Base-by-base conservation (phyloP, 2,113 vertebrate species). In the Nymphicus hollandicus region DNA sequence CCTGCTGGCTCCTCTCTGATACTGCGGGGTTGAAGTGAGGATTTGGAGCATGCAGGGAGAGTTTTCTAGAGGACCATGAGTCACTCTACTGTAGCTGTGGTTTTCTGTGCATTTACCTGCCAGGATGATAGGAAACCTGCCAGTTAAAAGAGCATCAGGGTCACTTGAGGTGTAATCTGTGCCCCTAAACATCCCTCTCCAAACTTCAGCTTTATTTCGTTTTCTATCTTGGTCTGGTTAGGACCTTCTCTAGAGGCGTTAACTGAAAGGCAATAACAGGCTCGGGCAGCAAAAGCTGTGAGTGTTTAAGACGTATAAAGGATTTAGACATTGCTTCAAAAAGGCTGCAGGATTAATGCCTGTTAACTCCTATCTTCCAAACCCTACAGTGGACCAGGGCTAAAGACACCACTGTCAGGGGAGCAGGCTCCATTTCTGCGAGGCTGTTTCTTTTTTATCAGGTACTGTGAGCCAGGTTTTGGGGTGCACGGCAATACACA, bases 21-120 rank as follows among this genome's bases (percentile, higher is more conserved):
- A 64, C n/a, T 87, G 61, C 1, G 3, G 73, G 56, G 11, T 27
- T 86, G 93, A 84, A 89, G 84, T 25, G 52, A 87, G 56, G 53
- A 86, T 91, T 92, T 84, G 50, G 83, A 91, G 60, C 37, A 52
- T 2, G 9, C 60, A 84, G 55, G 28, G 37, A 86, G 65, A 79
- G 33, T 86, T 84, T 95, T 86, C 55, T 92, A 44, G 56, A 71
- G 29, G 33, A 84, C 61, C 66, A 56, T 92, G 87, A 91, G 81
- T 93, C 78, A 95, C 31, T 52, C 5, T 7, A 41, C 9, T 0
- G 0, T 56, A 73, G 47, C 44, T 61, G 10, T 29, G 7, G 15
- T 84, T 85, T 91, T 86, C 43, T 71, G 39, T 84, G 46, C 35
- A 17, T 92, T 84, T 84, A 74, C 65, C 43, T 72, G 47, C 61